Evolutionary conservation across 1,140 invertebrate genomes (phyloP).

Genomic region (Megalopta genalis): DNA sequence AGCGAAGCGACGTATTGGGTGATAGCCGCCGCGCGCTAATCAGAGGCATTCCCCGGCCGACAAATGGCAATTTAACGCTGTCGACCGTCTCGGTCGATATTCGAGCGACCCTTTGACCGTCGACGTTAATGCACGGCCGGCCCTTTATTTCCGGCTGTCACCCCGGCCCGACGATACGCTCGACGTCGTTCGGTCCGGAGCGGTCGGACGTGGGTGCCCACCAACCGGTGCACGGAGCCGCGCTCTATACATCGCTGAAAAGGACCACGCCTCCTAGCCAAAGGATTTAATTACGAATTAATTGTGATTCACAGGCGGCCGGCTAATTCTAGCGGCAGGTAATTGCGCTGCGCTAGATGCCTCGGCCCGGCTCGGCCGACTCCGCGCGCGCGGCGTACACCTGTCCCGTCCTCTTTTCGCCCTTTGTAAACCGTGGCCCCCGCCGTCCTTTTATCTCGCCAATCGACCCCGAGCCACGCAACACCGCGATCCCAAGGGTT

Average conservation of each 20-base stretch:
- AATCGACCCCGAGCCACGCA: neutral
- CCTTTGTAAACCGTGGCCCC: slow-evolving; percentile 19
- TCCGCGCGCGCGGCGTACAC: neutral
- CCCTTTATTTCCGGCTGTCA: slow-evolving; percentile 76
- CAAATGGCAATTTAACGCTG: slow-evolving; percentile 75
- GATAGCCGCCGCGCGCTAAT: slow-evolving; percentile 50
- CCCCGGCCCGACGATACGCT: slow-evolving; percentile 59
- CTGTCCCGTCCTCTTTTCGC: slow-evolving; percentile 27
- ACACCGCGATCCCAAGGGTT: neutral
- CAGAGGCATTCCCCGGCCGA: slow-evolving; percentile 62
- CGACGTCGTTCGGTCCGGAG: slow-evolving; percentile 49
- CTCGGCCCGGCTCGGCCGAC: too few species aligned
- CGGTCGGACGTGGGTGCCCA: slow-evolving; percentile 46
- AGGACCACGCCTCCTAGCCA: slow-evolving; percentile 53
- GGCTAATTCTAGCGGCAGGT: slow-evolving; percentile 64
- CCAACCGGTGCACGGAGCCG: slow-evolving; percentile 44
- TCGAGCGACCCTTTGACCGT: slow-evolving; percentile 71
- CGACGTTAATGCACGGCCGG: slow-evolving; percentile 69
- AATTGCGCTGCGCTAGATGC: slow-evolving; percentile 38
- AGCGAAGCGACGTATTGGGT: slow-evolving; percentile 50
- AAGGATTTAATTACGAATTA: slow-evolving; percentile 74
- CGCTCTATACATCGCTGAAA: slow-evolving; percentile 35
- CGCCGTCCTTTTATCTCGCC: slow-evolving; percentile 32
- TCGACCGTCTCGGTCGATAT: slow-evolving; percentile 71
- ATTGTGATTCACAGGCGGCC: slow-evolving; percentile 68